A percentile compares a stretch with the other conserved stretches of the same genome.
Conservation (phyloP, 2,888 invertebrate species). For the Ptychoptera albimana region DNA sequence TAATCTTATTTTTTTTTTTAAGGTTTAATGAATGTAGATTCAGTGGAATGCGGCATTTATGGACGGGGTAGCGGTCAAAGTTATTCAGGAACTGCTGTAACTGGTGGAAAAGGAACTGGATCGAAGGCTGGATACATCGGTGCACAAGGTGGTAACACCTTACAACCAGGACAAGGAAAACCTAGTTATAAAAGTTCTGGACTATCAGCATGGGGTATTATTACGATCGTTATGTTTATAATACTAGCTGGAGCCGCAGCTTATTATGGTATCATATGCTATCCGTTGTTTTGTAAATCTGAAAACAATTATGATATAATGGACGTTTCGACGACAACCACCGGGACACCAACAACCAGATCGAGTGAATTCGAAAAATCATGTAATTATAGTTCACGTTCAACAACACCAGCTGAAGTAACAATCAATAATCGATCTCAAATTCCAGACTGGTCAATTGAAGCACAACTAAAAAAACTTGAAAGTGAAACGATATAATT, state of each 20-base stretch:
- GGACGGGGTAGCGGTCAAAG: not conserved
- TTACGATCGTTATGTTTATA: constrained; percentile 35
- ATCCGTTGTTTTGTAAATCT: constrained; percentile 40
- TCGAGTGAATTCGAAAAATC: constrained; percentile 8
- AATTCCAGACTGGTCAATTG: constrained; percentile 4
- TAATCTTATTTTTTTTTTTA: too few species aligned
- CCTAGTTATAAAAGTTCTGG: constrained; percentile 24
- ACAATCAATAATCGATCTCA: not conserved
- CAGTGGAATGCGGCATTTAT: not conserved
- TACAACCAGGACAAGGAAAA: constrained; percentile 16
- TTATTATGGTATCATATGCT: constrained; percentile 49
- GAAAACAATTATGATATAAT: constrained; percentile 28
- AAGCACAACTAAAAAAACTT: not conserved
- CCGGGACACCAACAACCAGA: constrained; percentile 23
- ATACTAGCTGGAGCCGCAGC: constrained; percentile 36
- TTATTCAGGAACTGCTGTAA: too few species aligned
- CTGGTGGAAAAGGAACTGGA: too few species aligned
- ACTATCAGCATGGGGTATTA: constrained; percentile 49
- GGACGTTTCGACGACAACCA: constrained; percentile 28
- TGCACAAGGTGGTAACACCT: not conserved
- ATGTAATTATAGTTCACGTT: constrained; percentile 6
- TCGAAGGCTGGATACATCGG: not conserved
- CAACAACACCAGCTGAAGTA: constrained; percentile 5
- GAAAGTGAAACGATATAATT: not conserved
- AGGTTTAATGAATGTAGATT: not conserved